Evolutionary conservation across 2,888 invertebrate species (phyloP).

Genomic region (Machimus atricapillus): DNA sequence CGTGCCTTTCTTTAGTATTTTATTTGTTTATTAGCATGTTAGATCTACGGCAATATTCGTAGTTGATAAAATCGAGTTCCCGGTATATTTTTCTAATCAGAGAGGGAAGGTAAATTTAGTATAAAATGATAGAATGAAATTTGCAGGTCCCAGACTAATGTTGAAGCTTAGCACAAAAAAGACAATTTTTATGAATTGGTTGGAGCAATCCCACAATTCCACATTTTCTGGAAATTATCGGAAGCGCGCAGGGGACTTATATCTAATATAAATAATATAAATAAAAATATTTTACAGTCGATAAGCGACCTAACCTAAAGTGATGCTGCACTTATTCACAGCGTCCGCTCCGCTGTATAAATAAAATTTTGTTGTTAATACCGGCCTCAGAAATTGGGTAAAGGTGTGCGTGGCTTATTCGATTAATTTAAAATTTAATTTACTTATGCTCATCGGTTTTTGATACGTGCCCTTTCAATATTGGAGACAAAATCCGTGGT

Average conservation of each 20-base stretch:
- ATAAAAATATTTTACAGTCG: background rate
- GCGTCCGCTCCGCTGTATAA: background rate
- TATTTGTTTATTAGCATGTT: too few relatives aligned
- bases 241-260: background rate
- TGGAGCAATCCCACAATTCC: background rate
- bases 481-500: background rate
- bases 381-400: background rate
- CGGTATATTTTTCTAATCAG: too few relatives aligned
- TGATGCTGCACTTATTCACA: background rate
- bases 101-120: too few relatives aligned
- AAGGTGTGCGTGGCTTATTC: background rate
- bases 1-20: too few relatives aligned
- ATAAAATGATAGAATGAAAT: too few relatives aligned
- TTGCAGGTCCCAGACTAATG: too few relatives aligned
- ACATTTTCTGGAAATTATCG: background rate
- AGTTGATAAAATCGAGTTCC: too few relatives aligned
- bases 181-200: too few relatives aligned
- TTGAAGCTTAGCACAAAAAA: too few relatives aligned
- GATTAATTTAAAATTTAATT: background rate
- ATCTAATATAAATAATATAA: background rate
- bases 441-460: background rate
- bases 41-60: too few relatives aligned
- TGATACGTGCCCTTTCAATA: background rate
- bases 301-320: background rate
- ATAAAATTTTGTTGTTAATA: background rate